phyloP scores from a whole-genome alignment of 2,113 vertebrate genomes.

The Sclerurus mexicanus region DNA sequence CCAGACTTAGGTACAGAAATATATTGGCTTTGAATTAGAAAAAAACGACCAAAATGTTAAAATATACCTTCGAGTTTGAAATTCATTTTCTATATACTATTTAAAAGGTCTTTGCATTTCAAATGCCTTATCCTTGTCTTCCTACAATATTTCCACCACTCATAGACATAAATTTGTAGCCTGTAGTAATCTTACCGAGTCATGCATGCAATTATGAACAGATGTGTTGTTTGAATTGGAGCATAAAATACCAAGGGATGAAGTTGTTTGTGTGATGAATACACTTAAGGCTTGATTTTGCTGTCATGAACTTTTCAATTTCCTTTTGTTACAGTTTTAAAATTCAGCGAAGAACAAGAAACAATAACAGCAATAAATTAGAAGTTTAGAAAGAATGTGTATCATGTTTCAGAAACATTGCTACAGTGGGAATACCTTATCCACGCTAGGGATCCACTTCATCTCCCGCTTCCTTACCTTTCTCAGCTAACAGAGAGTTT shows the following conservation, averaged over 20 bases:
- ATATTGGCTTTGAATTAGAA: background rate
- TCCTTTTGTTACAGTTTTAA: background rate
- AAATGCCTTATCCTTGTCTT: background rate
- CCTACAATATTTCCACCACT: background rate
- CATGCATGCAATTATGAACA: constrained; percentile 36
- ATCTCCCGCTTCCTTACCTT: background rate
- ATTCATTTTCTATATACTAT: background rate
- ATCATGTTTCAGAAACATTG: background rate
- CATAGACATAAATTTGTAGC: background rate
- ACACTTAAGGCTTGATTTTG: background rate
- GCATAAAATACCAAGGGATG: constrained; percentile 29
- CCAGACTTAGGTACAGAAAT: background rate
- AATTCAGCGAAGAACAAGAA: constrained; percentile 6
- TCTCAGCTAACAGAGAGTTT: background rate
- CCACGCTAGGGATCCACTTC: background rate
- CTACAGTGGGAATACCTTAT: background rate
- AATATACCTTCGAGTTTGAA: background rate
- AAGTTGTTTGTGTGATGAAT: constrained; percentile 19
- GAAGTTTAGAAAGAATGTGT: background rate
- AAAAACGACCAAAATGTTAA: background rate
- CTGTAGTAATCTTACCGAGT: constrained; percentile 1
- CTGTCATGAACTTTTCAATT: background rate
- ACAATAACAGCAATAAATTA: background rate
- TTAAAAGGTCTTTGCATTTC: background rate
- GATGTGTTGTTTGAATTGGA: constrained; percentile 42